A percentile compares a stretch with the other conserved stretches of the same genome.
phyloP scores from a whole-genome alignment of 2,888 invertebrate genomes.

The Mechanitis mazaeus region DNA sequence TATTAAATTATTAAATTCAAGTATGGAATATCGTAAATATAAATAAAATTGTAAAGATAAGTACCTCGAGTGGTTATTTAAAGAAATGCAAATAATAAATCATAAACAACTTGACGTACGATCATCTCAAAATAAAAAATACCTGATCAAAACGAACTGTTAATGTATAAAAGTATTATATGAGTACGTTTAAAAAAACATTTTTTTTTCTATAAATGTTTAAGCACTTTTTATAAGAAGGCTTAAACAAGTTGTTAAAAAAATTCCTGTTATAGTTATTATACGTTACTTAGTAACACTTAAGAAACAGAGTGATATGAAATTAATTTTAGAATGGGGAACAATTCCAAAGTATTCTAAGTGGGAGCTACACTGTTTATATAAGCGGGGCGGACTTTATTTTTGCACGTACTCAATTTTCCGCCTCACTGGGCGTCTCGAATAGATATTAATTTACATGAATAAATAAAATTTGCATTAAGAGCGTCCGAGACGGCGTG shows the following conservation, averaged over 20 bases:
- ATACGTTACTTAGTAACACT: no score
- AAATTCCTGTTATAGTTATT: background rate
- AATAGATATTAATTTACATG: slow-evolving; percentile 77
- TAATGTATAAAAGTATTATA: no score
- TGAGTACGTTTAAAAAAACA: no score
- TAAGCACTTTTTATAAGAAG: background rate
- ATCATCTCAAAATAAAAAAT: no score
- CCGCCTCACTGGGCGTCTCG: slow-evolving; percentile 67
- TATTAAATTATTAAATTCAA: no score
- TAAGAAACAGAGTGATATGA: slow-evolving; percentile 12
- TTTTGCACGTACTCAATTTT: slow-evolving; percentile 77
- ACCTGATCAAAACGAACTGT: no score
- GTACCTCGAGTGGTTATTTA: no score
- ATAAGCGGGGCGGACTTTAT: slow-evolving; percentile 63
- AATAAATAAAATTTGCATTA: slow-evolving; percentile 77
- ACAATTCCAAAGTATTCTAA: slow-evolving; percentile 49
- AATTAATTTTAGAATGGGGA: slow-evolving; percentile 31
- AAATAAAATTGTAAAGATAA: no score
- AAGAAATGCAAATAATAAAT: no score
- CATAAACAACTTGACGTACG: no score
- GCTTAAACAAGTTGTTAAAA: background rate
- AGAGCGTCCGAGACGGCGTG: slow-evolving; percentile 56
- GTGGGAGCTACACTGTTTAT: slow-evolving; percentile 61
- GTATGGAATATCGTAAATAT: no score
- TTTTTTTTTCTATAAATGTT: no score